These are phyloP conservation scores for Eupleurogrammus muticus DNA, from an alignment of 2,797 vertebrate genomes.

Conservation along the genomic window DNA sequence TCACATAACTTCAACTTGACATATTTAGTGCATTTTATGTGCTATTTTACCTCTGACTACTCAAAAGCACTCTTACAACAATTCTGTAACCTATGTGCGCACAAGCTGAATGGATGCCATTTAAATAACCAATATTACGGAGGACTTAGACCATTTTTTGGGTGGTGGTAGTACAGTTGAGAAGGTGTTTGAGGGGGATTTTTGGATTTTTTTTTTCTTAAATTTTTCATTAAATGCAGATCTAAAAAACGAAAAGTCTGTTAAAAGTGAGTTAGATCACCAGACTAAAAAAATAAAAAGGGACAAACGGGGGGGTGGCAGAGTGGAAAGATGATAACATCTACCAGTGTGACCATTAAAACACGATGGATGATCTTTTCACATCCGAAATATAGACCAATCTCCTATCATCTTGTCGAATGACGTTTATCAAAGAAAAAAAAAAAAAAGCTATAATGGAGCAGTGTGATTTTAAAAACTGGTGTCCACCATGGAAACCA, in stretches of 20 bases:
- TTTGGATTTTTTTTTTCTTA: slow-evolving; percentile 21
- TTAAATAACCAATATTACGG: slow-evolving; percentile 59
- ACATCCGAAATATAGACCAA: slow-evolving; percentile 68
- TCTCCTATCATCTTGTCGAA: slow-evolving; percentile 58
- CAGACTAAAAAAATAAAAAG: slow-evolving; percentile 58
- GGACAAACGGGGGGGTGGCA: slow-evolving; percentile 33
- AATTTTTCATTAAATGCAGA: slow-evolving; percentile 24
- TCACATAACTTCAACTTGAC: slow-evolving; percentile 84
- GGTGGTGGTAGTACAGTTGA: slow-evolving; percentile 56
- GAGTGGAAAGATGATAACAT: slow-evolving; percentile 52
- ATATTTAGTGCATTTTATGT: slow-evolving; percentile 89
- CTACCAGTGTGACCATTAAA: slow-evolving; percentile 69
- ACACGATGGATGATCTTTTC: slow-evolving; percentile 62
- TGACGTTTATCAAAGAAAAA: slow-evolving; percentile 43
- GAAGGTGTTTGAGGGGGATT: slow-evolving; percentile 46
- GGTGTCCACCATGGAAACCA: slow-evolving; percentile 60
- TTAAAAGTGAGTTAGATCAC: slow-evolving; percentile 67
- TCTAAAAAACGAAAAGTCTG: slow-evolving; percentile 53
- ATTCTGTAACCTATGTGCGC: slow-evolving; percentile 75
- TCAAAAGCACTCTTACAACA: slow-evolving; percentile 72
- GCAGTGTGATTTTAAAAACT: slow-evolving; percentile 62
- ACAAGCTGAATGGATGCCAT: slow-evolving; percentile 78
- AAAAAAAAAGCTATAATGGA: slow-evolving; percentile 61
- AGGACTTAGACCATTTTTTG: slow-evolving; percentile 61
- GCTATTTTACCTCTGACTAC: slow-evolving; percentile 80